Percentiles rank a stretch among this genome's conserved stretches.
Conservation (phyloP, 1,140 invertebrate species). For the Adelges cooleyi region DNA sequence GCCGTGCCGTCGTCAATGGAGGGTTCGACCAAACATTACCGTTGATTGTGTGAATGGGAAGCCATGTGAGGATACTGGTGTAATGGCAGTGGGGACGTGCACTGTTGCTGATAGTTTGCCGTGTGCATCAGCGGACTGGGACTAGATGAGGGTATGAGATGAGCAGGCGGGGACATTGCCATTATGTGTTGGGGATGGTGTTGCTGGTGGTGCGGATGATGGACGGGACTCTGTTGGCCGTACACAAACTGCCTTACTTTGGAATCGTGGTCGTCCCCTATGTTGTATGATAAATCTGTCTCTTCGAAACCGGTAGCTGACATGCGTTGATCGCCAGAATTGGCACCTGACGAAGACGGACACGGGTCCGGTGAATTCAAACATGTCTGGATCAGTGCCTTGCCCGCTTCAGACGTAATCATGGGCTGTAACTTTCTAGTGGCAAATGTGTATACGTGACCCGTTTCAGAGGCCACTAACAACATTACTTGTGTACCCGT, state of each 20-base stretch:
- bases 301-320: conserved; percentile 97
- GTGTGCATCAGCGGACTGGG: conserved; percentile 42
- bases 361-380: conserved; percentile 93
- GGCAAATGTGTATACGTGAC: conserved; percentile 99
- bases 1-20: conserved; percentile 8
- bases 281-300: conserved; percentile 93
- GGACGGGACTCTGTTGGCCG: conserved; percentile 46
- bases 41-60: conserved; percentile 55
- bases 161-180: conserved; percentile 49
- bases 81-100: conserved; percentile 48
- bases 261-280: conserved; percentile 75
- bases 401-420: conserved; percentile 98
- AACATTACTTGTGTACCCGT: conserved; percentile 99
- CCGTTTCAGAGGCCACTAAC: conserved; percentile 87
- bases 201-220: conserved; percentile 42
- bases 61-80: conserved; percentile 47
- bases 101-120: conserved; percentile 44
- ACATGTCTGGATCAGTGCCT: conserved; percentile 96
- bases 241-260: conserved; percentile 93
- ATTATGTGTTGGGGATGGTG: conserved; percentile 44
- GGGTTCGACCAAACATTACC: conserved; percentile 43
- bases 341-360: conserved; percentile 47
- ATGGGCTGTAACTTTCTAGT: conserved; percentile 98
- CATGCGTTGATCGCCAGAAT: conserved; percentile 79
- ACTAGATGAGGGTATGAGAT: conserved; percentile 47